These are phyloP conservation scores for Euleptes europaea DNA, from an alignment of 2,113 vertebrate species.

Conservation along the genomic window DNA sequence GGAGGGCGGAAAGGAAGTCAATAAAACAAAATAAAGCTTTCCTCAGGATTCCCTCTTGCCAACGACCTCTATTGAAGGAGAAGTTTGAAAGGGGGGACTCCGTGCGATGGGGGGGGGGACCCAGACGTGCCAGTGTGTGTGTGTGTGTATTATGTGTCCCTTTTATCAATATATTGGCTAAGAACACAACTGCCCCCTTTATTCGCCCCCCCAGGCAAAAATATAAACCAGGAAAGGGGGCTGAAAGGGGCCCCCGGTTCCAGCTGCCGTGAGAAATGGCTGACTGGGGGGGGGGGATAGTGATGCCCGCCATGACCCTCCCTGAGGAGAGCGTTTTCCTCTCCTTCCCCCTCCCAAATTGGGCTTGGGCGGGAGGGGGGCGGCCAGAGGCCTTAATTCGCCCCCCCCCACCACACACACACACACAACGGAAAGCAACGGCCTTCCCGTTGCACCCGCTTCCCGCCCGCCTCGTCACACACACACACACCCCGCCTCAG, in stretches of 20 bases:
- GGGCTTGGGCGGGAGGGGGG: not conserved
- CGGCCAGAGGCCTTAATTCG: no score
- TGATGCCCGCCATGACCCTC: not conserved
- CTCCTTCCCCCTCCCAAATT: no score
- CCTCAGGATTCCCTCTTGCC: no score
- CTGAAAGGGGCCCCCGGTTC: not conserved
- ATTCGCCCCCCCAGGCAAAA: not conserved
- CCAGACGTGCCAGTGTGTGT: no score
- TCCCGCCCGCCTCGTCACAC: not conserved
- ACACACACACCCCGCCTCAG: constrained; percentile 22
- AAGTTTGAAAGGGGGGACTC: no score
- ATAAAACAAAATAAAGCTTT: no score
- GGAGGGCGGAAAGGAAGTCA: no score
- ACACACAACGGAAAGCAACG: constrained; percentile 22
- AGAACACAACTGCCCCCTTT: not conserved
- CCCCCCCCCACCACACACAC: not conserved
- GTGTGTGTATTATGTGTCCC: no score
- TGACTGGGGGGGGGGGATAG: not conserved
- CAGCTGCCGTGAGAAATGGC: not conserved
- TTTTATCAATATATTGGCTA: not conserved
- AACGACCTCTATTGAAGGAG: no score
- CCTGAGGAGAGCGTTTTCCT: not conserved
- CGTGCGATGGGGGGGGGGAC: no score
- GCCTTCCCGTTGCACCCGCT: constrained; percentile 26
- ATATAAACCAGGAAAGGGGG: not conserved